Conservation (phyloP, 2,888 invertebrate genomes). For the Phlogophora meticulosa region DNA sequence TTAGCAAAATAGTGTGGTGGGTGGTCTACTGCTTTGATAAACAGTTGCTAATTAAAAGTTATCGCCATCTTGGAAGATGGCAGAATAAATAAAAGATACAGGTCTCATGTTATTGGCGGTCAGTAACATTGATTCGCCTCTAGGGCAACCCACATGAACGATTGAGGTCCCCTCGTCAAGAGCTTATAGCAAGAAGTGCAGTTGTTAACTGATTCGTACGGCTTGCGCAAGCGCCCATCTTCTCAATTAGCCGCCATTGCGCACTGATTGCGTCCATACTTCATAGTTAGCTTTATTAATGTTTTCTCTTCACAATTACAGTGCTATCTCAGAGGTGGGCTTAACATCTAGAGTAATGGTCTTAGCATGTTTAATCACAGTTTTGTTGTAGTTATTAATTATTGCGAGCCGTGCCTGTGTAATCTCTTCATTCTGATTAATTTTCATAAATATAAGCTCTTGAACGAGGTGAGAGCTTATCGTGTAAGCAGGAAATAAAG, state of each 20-base stretch:
- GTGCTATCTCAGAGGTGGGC: slow-evolving; percentile 55
- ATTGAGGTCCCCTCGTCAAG: slow-evolving; percentile 34
- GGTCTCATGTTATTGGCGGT: neutral
- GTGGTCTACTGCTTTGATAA: slow-evolving; percentile 24
- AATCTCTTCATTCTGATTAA: slow-evolving; percentile 60
- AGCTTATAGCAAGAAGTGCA: slow-evolving; percentile 41
- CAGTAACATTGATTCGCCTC: slow-evolving; percentile 11
- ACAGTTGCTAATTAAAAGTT: slow-evolving; percentile 3
- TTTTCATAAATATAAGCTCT: slow-evolving; percentile 53
- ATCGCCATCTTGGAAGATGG: neutral
- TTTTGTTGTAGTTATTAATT: slow-evolving; percentile 56
- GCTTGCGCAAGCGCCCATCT: slow-evolving; percentile 66
- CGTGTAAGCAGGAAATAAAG: slow-evolving; percentile 54
- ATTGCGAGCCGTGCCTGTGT: slow-evolving; percentile 37
- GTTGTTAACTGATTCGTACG: slow-evolving; percentile 45
- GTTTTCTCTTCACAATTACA: slow-evolving; percentile 49
- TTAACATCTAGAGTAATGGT: slow-evolving; percentile 38
- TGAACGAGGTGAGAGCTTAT: slow-evolving; percentile 49
- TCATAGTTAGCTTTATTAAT: slow-evolving; percentile 63
- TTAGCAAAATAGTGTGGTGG: slow-evolving; percentile 3
- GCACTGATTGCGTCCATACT: slow-evolving; percentile 71
- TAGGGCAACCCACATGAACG: slow-evolving; percentile 11
- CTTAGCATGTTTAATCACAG: slow-evolving; percentile 44
- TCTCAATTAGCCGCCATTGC: slow-evolving; percentile 72
- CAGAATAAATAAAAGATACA: slow-evolving; percentile 6